Percentiles rank a stretch among this genome's conserved stretches.
phyloP scores from a whole-genome alignment of 2,797 vertebrate species.

The Poecile montanus region DNA sequence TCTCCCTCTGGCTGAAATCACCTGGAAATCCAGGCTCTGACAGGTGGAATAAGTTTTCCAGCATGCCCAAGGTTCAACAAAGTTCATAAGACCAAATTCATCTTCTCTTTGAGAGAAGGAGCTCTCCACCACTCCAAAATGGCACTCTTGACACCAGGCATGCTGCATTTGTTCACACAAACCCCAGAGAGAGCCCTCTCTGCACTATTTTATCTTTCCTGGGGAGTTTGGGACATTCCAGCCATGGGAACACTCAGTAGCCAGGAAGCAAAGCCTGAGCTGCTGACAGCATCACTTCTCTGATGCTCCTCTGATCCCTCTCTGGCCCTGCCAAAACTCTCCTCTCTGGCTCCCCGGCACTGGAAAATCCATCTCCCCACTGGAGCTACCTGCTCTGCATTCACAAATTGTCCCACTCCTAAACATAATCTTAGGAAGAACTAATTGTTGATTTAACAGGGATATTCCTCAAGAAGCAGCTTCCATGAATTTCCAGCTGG shows the following conservation, averaged over 20 bases:
- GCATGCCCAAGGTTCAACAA: accelerated
- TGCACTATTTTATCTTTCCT: not conserved
- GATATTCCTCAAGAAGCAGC: not conserved
- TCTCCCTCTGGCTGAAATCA: not conserved
- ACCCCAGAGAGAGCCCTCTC: not conserved
- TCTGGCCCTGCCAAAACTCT: not conserved
- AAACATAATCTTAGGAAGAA: not conserved
- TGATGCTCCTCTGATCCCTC: not conserved
- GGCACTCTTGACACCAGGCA: not conserved
- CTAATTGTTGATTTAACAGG: not conserved
- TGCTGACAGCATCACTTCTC: not conserved
- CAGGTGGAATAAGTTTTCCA: not conserved
- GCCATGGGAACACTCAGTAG: not conserved
- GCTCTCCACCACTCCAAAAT: accelerated
- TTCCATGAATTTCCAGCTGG: not conserved
- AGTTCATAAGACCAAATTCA: not conserved
- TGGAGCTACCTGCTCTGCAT: not conserved
- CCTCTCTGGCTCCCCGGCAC: not conserved
- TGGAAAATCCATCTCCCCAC: not conserved
- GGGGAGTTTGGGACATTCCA: not conserved
- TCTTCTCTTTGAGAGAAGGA: not conserved
- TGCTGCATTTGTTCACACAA: not conserved
- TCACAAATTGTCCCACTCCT: not conserved
- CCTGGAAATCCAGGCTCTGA: not conserved
- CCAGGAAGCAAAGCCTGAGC: not conserved